A percentile compares a stretch with the other conserved stretches of the same genome.
These are phyloP conservation scores for Clitarchus hookeri DNA, from an alignment of 2,888 invertebrate species.

Conservation along the genomic window DNA sequence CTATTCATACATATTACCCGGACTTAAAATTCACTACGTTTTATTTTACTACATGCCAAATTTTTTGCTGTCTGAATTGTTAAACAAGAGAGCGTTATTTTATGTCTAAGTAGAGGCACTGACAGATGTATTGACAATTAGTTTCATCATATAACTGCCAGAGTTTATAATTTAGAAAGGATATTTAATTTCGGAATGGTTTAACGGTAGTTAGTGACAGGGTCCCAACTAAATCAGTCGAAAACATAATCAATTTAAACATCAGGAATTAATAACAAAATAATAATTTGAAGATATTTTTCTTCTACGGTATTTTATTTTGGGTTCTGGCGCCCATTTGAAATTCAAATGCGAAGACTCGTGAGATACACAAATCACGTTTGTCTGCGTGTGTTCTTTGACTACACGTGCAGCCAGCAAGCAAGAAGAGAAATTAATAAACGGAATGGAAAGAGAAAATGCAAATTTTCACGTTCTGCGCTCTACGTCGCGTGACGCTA, in stretches of 20 bases:
- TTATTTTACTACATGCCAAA: too few relatives aligned
- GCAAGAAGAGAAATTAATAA: background rate
- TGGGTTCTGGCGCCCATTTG: background rate
- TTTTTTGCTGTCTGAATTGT: too few relatives aligned
- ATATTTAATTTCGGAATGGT: too few relatives aligned
- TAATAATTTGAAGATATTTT: background rate
- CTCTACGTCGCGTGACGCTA: slow-evolving; percentile 1
- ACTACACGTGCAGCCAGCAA: background rate
- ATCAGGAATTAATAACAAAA: background rate
- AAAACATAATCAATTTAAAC: background rate
- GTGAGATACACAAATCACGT: background rate
- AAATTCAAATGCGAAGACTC: background rate
- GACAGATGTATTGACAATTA: too few relatives aligned
- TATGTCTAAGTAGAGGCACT: too few relatives aligned
- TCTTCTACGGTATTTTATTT: background rate
- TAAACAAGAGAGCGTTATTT: too few relatives aligned
- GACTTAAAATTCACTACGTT: too few relatives aligned
- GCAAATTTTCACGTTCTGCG: background rate
- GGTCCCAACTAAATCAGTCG: too few relatives aligned
- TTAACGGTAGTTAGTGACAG: too few relatives aligned
- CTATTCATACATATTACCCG: too few relatives aligned
- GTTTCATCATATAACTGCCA: too few relatives aligned
- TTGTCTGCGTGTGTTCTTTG: background rate
- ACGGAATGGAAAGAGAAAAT: background rate
- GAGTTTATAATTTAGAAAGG: too few relatives aligned